phyloP scores from a whole-genome alignment of 2,888 invertebrate genomes.

The Noctua janthe region DNA sequence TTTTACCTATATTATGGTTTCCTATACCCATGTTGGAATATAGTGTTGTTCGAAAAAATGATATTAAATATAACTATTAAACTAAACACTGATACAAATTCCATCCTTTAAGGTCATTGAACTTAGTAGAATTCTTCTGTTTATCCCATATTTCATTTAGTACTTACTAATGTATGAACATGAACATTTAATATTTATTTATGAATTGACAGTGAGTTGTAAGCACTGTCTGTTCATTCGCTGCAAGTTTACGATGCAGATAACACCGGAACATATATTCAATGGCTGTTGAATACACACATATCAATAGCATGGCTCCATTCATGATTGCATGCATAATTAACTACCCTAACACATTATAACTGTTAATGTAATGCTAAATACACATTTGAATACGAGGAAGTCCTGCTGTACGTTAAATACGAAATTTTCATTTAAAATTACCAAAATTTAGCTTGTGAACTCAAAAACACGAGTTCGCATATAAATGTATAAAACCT shows the following conservation, averaged over 20 bases:
- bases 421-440: conserved; percentile 31
- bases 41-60: neutral
- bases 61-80: neutral
- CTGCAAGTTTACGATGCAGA: conserved; percentile 74
- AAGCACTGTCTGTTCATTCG: conserved; percentile 70
- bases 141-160: neutral
- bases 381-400: conserved; percentile 46
- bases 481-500: conserved; percentile 50
- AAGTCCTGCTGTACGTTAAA: conserved; percentile 30
- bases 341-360: conserved; percentile 70
- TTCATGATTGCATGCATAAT: conserved; percentile 85
- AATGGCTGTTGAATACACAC: conserved; percentile 70
- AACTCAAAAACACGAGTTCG: conserved; percentile 38
- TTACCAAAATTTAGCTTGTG: conserved; percentile 24
- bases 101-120: conserved; percentile 17
- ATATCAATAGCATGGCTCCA: conserved; percentile 77
- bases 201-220: conserved; percentile 60
- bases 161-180: neutral
- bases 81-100: neutral
- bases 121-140: neutral
- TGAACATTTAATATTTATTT: conserved; percentile 47
- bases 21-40: neutral
- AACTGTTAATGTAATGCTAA: conserved; percentile 59
- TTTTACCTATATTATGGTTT: neutral
- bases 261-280: conserved; percentile 75